phyloP scores from a whole-genome alignment of 2,113 vertebrate species.

The Antechinus stuartii region DNA sequence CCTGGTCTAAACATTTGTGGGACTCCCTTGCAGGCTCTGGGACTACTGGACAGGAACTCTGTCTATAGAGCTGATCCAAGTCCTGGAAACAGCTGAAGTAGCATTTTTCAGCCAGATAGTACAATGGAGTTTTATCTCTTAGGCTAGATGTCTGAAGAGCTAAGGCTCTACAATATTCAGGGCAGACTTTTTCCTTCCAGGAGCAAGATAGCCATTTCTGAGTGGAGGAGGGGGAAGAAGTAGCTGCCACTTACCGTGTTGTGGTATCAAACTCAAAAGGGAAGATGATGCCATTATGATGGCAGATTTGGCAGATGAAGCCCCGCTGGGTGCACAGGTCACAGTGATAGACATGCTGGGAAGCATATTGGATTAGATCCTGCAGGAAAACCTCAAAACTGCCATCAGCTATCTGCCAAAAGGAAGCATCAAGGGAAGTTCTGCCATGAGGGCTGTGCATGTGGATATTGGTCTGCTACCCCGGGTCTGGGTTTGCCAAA shows the following conservation, averaged over 20 bases:
- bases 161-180: background rate
- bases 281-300: constrained; percentile 91
- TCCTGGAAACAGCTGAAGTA: background rate
- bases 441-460: fast-evolving
- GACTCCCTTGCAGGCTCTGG: background rate
- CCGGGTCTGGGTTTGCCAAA: background rate
- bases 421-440: background rate
- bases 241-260: constrained; percentile 84
- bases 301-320: constrained; percentile 97
- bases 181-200: background rate
- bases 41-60: background rate
- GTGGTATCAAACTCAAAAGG: constrained; percentile 96
- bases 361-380: constrained; percentile 86
- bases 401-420: constrained; percentile 88
- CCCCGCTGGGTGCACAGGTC: constrained; percentile 95
- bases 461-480: background rate
- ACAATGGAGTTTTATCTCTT: background rate
- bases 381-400: constrained; percentile 88
- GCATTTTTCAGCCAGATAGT: background rate
- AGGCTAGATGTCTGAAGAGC: background rate
- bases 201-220: background rate
- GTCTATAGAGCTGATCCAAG: background rate
- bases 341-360: constrained; percentile 92
- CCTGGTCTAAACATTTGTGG: background rate
- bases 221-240: background rate